Conservation (phyloP, 1,140 invertebrate species). For the Leptinotarsa texana region DNA sequence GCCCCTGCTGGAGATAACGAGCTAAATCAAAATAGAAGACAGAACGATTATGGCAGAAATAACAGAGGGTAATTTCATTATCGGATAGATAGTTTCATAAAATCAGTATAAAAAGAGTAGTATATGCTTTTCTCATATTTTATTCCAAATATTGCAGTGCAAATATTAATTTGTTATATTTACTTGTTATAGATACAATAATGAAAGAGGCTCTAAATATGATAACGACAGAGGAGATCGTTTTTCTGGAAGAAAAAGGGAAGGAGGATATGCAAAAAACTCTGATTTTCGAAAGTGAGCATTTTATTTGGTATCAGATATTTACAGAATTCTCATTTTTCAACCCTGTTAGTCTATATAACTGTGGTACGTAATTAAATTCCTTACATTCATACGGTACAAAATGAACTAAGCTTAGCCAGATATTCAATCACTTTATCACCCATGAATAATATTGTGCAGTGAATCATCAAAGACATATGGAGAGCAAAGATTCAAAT, state of each 20-base stretch:
- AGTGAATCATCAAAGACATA: too few species aligned
- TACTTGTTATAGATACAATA: too few species aligned
- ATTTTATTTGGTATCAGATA: background rate
- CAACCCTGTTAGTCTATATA: background rate
- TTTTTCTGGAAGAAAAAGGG: background rate
- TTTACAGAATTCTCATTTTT: constrained; percentile 1
- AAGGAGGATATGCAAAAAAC: constrained; percentile 22
- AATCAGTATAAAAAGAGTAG: background rate
- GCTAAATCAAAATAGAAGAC: constrained; percentile 14
- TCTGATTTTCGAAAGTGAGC: constrained; percentile 36
- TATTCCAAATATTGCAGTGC: too few species aligned
- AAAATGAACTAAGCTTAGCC: too few species aligned
- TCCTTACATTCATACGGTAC: too few species aligned
- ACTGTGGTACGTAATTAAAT: background rate
- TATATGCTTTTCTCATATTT: background rate
- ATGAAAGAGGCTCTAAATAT: constrained; percentile 14
- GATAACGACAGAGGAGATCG: constrained; percentile 22
- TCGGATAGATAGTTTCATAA: background rate
- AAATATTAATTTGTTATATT: too few species aligned
- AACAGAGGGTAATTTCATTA: constrained; percentile 11
- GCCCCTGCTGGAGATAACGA: background rate
- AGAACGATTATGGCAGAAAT: constrained; percentile 22
- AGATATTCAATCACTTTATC: too few species aligned
- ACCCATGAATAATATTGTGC: too few species aligned
- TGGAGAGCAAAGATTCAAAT: too few species aligned